Evolutionary conservation across 2,888 invertebrate species (phyloP).

Genomic region (Lycocerus yunnanus): DNA sequence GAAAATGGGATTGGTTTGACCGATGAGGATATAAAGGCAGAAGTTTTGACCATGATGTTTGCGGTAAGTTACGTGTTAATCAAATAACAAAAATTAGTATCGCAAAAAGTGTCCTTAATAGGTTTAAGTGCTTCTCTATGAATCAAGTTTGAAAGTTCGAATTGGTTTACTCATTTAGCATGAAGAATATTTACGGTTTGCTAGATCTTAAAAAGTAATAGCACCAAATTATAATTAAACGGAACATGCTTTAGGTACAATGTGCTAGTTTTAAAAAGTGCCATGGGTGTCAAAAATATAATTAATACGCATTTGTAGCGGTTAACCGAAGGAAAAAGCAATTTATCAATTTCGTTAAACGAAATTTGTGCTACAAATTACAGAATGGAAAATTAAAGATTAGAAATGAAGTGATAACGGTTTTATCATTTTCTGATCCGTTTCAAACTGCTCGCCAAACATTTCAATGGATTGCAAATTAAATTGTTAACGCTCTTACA

Average conservation of each 20-base stretch:
- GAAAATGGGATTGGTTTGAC: constrained; percentile 32
- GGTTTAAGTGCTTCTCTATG: background rate
- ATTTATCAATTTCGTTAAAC: background rate
- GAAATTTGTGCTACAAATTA: background rate
- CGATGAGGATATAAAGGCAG: constrained; percentile 40
- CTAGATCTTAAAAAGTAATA: background rate
- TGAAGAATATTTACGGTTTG: background rate
- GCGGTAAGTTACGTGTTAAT: constrained; percentile 36
- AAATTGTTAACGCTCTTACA: background rate
- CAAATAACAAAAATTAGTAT: background rate
- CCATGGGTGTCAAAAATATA: background rate
- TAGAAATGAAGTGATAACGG: background rate
- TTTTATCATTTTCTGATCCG: background rate
- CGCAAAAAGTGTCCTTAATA: background rate
- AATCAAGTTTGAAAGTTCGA: background rate
- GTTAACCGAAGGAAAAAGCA: background rate
- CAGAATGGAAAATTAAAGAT: background rate
- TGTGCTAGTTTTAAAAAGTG: background rate
- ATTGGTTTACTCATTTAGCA: too few species aligned
- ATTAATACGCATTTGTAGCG: background rate
- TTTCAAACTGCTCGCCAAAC: background rate
- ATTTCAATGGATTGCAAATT: background rate
- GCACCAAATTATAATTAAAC: background rate
- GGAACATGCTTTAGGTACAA: background rate
- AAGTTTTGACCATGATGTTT: constrained; percentile 42